Percentiles rank a stretch among this genome's conserved stretches.
Conservation (phyloP, 2,888 invertebrate genomes). For the Cinara cedri region DNA sequence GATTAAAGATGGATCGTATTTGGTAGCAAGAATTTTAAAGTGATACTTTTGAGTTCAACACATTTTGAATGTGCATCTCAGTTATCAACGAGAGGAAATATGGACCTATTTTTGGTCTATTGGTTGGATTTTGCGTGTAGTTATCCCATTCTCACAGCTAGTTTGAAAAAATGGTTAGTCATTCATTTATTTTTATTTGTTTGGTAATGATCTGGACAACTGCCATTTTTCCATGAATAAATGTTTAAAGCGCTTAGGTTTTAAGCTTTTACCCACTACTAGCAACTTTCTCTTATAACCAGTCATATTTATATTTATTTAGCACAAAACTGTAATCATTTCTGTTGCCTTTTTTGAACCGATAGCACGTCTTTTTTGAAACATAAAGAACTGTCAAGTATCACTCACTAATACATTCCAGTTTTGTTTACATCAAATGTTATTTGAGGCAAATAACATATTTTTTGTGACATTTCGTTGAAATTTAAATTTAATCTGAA, state of each 20-base stretch:
- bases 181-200: slow-evolving; percentile 6
- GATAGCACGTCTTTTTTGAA: background rate
- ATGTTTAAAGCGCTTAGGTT: background rate
- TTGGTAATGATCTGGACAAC: background rate
- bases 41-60: background rate
- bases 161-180: background rate
- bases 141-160: background rate
- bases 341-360: slow-evolving; percentile 20
- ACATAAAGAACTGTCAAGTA: slow-evolving; percentile 20
- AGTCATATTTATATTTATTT: slow-evolving; percentile 18
- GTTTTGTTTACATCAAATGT: slow-evolving; percentile 17
- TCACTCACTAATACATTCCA: slow-evolving; percentile 28
- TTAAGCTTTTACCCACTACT: slow-evolving; percentile 20
- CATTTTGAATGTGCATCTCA: background rate
- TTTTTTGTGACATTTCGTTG: slow-evolving; percentile 2
- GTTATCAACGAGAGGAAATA: background rate
- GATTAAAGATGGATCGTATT: slow-evolving; percentile 6
- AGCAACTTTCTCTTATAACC: slow-evolving; percentile 32
- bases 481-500: too few relatives aligned
- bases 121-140: background rate
- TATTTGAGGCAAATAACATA: slow-evolving; percentile 27
- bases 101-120: too few relatives aligned
- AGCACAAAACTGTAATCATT: slow-evolving; percentile 10
- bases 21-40: slow-evolving; percentile 4
- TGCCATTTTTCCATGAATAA: background rate